Evolutionary conservation across 2,113 vertebrate species (phyloP), one percentile per base, ranked within the genome.

Genomic region (Argyrosomus japonicus): DNA sequence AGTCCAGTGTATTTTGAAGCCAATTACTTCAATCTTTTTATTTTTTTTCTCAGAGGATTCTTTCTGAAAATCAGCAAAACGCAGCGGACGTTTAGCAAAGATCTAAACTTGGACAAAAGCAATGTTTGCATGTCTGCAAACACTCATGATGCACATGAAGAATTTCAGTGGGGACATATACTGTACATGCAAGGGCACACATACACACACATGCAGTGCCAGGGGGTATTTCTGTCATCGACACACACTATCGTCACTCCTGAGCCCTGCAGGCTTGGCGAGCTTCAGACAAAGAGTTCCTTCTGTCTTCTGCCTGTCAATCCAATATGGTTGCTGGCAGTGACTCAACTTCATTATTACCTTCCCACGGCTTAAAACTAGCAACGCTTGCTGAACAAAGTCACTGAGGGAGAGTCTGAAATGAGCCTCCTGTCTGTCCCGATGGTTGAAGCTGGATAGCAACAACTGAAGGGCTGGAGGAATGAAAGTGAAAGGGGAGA

Each of bases 321-420:
- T 93, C 87, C 88, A 89, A 84, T 77, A 85, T 75, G 79, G 89
- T 23, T 48, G 65, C 47, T 93, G 91, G 92, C 91, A 89, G 81
- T 8, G 71, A 51, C 74, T 91, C 90, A 82, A 84, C 76, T 93
- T 87, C 84, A 88, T 92, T 91, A 93, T 92, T 92, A 86, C 81
- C 86, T 92, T 92, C 91, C 89, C 92, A 90, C 76, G 79, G 87
- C 67, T 89, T 92, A 57, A 77, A 79, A 76, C 62, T 53, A 68
- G 54, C 60, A 15, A 47, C 36, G 14, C 77, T 64, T 4, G 14
- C 78, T 56, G 54, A 79, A 79, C 79, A 87, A 87, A 87, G 77
- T 88, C 81, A 47, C 84, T 18, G 63, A 84, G 87, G 60, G 72
- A 73, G 71, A 77, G 68, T 69, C 71, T 62, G 69, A 82, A 88